phyloP scores from a whole-genome alignment of 2,888 invertebrate genomes.

The Leptarthrus brevirostris region DNA sequence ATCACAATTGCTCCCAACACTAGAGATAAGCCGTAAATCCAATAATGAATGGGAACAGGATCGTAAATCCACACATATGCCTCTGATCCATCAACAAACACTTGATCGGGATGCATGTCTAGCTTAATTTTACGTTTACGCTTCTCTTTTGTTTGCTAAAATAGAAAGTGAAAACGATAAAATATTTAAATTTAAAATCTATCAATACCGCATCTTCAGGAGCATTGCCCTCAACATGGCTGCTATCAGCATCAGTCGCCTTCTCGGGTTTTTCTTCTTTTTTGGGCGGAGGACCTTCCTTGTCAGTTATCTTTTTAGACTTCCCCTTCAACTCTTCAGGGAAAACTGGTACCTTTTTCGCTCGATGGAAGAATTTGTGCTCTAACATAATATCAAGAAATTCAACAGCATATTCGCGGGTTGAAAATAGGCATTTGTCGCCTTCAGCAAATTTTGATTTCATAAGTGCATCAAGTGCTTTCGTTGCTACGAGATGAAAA shows the following conservation, averaged over 20 bases:
- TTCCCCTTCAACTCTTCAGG: slow-evolving; percentile 61
- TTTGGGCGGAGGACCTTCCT: slow-evolving; percentile 50
- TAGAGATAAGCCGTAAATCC: slow-evolving; percentile 89
- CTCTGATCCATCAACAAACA: slow-evolving; percentile 92
- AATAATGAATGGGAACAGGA: slow-evolving; percentile 93
- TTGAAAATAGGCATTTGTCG: slow-evolving; percentile 81
- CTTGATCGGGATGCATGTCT: slow-evolving; percentile 97
- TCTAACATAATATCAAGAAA: slow-evolving; percentile 86
- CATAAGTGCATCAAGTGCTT: slow-evolving; percentile 91
- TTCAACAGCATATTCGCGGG: slow-evolving; percentile 81
- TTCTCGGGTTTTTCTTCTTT: slow-evolving; percentile 59
- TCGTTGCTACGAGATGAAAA: slow-evolving; percentile 70
- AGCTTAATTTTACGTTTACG: slow-evolving; percentile 91
- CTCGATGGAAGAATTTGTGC: slow-evolving; percentile 96
- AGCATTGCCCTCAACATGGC: slow-evolving; percentile 69
- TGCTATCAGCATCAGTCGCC: slow-evolving; percentile 69
- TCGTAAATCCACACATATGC: slow-evolving; percentile 99
- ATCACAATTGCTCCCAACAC: slow-evolving; percentile 94
- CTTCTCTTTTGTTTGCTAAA: slow-evolving; percentile 69
- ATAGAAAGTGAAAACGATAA: too few species aligned
- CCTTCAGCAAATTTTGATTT: slow-evolving; percentile 90
- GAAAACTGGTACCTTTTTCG: slow-evolving; percentile 80
- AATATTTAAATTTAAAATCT: background rate
- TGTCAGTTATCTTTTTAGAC: slow-evolving; percentile 45
- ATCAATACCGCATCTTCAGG: slow-evolving; percentile 57